These are phyloP conservation scores for Melanogrammus aeglefinus DNA, from an alignment of 2,797 vertebrate species.

Conservation along the genomic window DNA sequence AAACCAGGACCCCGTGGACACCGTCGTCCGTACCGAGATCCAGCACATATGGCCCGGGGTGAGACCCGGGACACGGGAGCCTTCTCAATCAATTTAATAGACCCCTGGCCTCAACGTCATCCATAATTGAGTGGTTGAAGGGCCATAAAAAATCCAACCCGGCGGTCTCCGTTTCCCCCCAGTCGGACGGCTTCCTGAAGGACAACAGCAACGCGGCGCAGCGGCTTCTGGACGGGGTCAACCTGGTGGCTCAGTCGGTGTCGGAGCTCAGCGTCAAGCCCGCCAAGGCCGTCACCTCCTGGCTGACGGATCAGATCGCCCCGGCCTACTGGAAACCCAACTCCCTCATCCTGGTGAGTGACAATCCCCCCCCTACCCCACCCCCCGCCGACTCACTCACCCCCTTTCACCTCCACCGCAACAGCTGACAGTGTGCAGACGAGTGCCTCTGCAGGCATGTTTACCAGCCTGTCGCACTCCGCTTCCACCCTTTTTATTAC, in stretches of 20 bases:
- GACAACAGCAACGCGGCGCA: constrained; percentile 98
- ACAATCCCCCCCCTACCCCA: constrained; percentile 34
- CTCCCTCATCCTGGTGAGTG: constrained; percentile 89
- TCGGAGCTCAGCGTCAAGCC: constrained; percentile 98
- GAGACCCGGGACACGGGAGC: constrained; percentile 44
- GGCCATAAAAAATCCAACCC: background rate
- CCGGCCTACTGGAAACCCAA: constrained; percentile 97
- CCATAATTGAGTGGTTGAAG: constrained; percentile 2
- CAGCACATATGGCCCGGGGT: constrained; percentile 98
- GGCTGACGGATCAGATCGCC: constrained; percentile 95
- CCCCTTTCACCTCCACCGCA: background rate
- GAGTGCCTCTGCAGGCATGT: constrained; percentile 50
- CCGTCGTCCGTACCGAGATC: constrained; percentile 97
- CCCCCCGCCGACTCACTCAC: background rate
- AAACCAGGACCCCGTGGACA: constrained; percentile 88
- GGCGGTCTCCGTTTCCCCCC: constrained; percentile 21
- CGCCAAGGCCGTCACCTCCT: constrained; percentile 95
- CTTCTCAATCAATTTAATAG: constrained; percentile 1
- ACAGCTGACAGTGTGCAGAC: background rate
- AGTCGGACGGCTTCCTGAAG: constrained; percentile 94
- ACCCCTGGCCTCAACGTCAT: background rate
- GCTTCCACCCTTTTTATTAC: constrained; percentile 41
- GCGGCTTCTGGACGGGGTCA: constrained; percentile 94
- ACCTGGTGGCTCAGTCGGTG: constrained; percentile 95
- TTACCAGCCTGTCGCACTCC: constrained; percentile 41